Conservation (phyloP, 2,888 invertebrate species). For the Eumerus sabulonum region DNA sequence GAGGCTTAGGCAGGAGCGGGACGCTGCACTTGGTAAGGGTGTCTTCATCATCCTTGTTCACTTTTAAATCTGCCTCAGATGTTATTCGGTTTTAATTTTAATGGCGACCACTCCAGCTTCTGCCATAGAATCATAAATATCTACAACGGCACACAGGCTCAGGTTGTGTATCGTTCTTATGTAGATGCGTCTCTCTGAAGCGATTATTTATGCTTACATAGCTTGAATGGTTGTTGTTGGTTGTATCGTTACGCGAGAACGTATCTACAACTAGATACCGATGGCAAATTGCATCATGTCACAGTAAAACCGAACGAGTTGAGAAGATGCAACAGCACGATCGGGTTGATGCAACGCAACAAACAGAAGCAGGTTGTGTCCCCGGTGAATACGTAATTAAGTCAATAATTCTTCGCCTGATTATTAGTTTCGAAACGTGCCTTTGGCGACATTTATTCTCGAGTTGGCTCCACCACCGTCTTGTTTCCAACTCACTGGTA, state of each 20-base stretch:
- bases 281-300: conserved; percentile 65
- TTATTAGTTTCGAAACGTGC: conserved; percentile 67
- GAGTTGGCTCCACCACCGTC: conserved; percentile 10
- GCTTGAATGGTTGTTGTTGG: conserved; percentile 44
- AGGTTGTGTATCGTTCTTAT: conserved; percentile 15
- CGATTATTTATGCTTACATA: conserved; percentile 65
- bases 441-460: conserved; percentile 57
- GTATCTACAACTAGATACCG: conserved; percentile 56
- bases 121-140: conserved; percentile 46
- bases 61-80: conserved; percentile 58
- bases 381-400: conserved; percentile 65
- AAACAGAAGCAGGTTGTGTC: conserved; percentile 58
- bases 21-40: conserved; percentile 2
- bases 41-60: conserved; percentile 21
- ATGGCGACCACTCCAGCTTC: conserved; percentile 45
- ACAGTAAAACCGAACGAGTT: neutral
- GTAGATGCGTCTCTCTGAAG: conserved; percentile 16
- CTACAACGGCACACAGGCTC: conserved; percentile 48
- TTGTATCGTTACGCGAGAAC: conserved; percentile 53
- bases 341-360: neutral
- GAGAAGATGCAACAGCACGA: conserved; percentile 46
- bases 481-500: too few species aligned
- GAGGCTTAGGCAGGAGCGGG: conserved; percentile 2
- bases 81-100: conserved; percentile 68
- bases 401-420: conserved; percentile 67